These are phyloP conservation scores for Leucophora obtusa DNA, from an alignment of 2,888 invertebrate species.

Conservation along the genomic window DNA sequence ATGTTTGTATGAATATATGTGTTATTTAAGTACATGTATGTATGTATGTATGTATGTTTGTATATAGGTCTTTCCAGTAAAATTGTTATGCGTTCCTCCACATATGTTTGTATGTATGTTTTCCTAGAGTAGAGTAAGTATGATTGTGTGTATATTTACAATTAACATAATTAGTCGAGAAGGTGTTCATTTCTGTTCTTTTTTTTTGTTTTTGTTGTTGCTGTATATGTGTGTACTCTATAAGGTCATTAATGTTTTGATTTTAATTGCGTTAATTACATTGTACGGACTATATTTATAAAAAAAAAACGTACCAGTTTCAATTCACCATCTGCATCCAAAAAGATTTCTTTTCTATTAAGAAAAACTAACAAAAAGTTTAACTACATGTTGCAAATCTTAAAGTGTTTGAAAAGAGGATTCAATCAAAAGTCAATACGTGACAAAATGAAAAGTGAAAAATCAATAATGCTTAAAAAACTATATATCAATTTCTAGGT, in stretches of 20 bases:
- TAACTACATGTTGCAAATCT: background rate
- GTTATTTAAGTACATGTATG: conserved; percentile 11
- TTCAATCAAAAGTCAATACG: background rate
- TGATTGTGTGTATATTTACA: conserved; percentile 56
- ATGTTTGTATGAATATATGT: background rate
- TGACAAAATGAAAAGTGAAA: conserved; percentile 23
- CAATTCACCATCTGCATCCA: background rate
- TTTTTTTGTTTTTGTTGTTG: conserved; percentile 4
- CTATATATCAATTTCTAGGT: conserved; percentile 12
- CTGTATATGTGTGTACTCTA: conserved; percentile 51
- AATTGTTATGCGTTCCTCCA: conserved; percentile 12
- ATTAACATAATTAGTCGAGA: conserved; percentile 69
- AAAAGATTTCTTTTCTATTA: background rate
- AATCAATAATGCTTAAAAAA: conserved; percentile 49
- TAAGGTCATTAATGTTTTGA: conserved; percentile 76
- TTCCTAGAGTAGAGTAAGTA: background rate
- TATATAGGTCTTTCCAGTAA: conserved; percentile 10
- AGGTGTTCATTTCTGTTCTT: conserved; percentile 61
- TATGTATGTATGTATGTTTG: background rate
- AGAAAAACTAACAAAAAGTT: conserved; percentile 8
- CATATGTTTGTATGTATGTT: conserved; percentile 4
- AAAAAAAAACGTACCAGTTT: background rate
- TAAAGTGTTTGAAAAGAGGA: background rate
- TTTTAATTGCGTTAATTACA: conserved; percentile 78
- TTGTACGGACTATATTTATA: conserved; percentile 73